Percentiles rank a stretch among this genome's conserved stretches.
These are phyloP conservation scores for Drosophila stalkeri DNA, from an alignment of 2,888 invertebrate species.

Conservation along the genomic window DNA sequence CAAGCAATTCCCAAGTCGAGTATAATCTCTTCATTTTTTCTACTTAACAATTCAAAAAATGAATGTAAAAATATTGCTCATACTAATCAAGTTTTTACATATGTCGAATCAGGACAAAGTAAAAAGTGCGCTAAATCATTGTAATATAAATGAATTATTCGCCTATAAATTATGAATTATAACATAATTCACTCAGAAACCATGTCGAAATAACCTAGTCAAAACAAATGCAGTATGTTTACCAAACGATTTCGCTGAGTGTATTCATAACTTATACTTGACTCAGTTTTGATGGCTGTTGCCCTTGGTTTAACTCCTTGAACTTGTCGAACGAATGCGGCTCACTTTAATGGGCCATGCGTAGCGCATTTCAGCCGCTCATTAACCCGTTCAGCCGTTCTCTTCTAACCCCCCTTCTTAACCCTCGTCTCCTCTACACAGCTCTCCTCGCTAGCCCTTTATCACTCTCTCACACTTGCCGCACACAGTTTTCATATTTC, in stretches of 20 bases:
- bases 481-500: conserved; percentile 34
- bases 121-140: too few relatives aligned
- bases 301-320: conserved; percentile 23
- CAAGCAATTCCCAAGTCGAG: too few relatives aligned
- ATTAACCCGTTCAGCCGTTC: conserved; percentile 16
- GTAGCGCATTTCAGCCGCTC: conserved; percentile 9
- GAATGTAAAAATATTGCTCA: too few relatives aligned
- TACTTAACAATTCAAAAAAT: too few relatives aligned
- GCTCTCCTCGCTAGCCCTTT: not conserved
- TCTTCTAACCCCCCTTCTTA: not conserved
- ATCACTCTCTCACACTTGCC: not conserved
- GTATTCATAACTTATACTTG: not conserved
- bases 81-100: too few relatives aligned
- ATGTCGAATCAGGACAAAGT: too few relatives aligned
- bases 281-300: conserved; percentile 8
- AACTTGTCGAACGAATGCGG: conserved; percentile 10
- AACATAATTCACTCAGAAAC: too few relatives aligned
- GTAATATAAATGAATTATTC: too few relatives aligned
- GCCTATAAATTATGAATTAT: too few relatives aligned
- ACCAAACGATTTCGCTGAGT: not conserved
- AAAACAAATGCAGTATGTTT: not conserved
- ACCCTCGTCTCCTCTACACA: not conserved
- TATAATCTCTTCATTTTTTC: too few relatives aligned
- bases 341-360: conserved; percentile 1
- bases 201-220: not conserved